Evolutionary conservation across 2,888 invertebrate genomes (phyloP), one percentile per base, ranked within the genome.

Genomic region (Bellardia bayeri): DNA sequence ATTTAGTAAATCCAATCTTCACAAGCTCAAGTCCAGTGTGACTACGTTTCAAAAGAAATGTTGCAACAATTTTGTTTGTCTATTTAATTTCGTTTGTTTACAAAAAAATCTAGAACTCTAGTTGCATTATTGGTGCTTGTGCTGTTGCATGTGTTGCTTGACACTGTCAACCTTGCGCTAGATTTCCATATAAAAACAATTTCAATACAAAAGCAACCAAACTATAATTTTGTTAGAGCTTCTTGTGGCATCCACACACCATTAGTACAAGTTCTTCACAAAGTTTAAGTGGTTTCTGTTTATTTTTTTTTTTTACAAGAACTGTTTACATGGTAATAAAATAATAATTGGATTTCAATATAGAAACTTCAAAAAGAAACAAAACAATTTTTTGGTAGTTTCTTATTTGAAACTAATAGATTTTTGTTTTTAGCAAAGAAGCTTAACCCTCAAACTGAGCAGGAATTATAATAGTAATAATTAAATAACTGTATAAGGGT

Each of bases 151-250:
- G n/a, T 82, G 63, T 75, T 61, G 54, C 58, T 76, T 85, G 78
- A 89, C 85, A 86, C 76, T 61, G 84, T 54, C 88, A 89, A 87
- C 88, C 88, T 89, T 89, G 89, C 88, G 88, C 88, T 85, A 85
- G 81, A 84, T 89, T 88, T 87, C 69, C 75, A 76, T 84, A 84
- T 64, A 66, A 85, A 83, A 68, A 58, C 45, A 45, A 82, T 64
- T 81, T 83, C 54, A 71, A 76, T 68, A 33, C 30, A 49, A 63
- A 75, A 49, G 78, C 40, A 81, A 71, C 42, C 11, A 11, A 49
- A 66, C 54, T 66, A 68, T 74, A 54, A 23, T 79, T 42, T 63
- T 64, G 63, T 23, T 11, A 40, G 45, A 75, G 54, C 49, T 72
- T 82, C 82, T 74, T 84, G 82, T 68, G 82, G 74, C 87, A 85